A percentile compares a stretch with the other conserved stretches of the same genome.
phyloP scores from a whole-genome alignment of 2,888 invertebrate genomes.

The Drosophila bunnanda region DNA sequence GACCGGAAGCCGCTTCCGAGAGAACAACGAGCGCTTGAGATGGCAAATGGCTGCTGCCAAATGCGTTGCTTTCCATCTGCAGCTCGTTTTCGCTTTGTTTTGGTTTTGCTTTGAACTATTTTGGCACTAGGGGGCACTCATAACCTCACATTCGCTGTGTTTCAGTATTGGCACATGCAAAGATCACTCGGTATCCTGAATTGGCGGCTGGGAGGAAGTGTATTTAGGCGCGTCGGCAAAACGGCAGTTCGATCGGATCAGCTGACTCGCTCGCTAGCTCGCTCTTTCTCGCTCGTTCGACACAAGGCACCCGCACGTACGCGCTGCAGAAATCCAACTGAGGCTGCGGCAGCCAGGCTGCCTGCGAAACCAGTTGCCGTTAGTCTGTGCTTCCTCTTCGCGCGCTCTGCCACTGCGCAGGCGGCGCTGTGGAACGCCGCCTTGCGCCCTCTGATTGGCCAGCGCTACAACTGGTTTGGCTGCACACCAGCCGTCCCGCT shows the following conservation, averaged over 20 bases:
- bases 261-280: constrained; percentile 23
- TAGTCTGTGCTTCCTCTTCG: constrained; percentile 44
- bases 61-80: constrained; percentile 91
- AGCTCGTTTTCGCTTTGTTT: constrained; percentile 41
- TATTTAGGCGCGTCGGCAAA: constrained; percentile 44
- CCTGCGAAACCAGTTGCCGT: constrained; percentile 59
- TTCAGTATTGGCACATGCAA: constrained; percentile 34
- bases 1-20: constrained; percentile 90
- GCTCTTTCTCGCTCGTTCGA: constrained; percentile 33
- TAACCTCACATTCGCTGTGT: constrained; percentile 41
- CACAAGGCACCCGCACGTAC: constrained; percentile 78
- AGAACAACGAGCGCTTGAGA: constrained; percentile 91
- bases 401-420: constrained; percentile 52
- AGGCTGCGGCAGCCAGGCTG: constrained; percentile 47
- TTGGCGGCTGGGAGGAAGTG: constrained; percentile 15
- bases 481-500: constrained; percentile 24
- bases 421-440: constrained; percentile 42
- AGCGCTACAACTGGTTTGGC: constrained; percentile 59
- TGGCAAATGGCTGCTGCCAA: constrained; percentile 90
- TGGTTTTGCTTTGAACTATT: constrained; percentile 35
- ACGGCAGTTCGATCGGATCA: constrained; percentile 38
- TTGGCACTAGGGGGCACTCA: constrained; percentile 43
- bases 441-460: constrained; percentile 53
- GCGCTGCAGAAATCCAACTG: constrained; percentile 81
- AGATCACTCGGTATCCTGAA: constrained; percentile 27